Conservation (phyloP, 1,140 invertebrate species). For the Pseudobourletiella spinata region DNA sequence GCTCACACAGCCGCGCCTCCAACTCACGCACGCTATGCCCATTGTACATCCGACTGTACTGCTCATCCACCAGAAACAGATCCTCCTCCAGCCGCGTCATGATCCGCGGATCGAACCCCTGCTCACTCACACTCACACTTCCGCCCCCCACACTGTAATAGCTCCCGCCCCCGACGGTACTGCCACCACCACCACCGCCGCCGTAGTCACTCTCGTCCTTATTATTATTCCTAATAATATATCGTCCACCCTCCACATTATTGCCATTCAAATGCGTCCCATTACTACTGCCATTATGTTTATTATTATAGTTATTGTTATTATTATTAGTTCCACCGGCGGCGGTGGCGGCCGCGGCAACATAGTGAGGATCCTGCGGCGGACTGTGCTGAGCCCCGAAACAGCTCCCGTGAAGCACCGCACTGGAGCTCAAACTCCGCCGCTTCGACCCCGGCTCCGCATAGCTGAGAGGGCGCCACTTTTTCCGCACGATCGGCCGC, state of each 20-base stretch:
- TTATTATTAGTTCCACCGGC: background rate
- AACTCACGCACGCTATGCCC: constrained; percentile 30
- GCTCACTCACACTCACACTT: background rate
- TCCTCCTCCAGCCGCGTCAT: background rate
- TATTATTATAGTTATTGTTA: background rate
- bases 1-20: constrained; percentile 22
- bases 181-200: background rate
- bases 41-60: constrained; percentile 9
- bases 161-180: background rate
- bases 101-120: background rate
- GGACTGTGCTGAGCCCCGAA: background rate
- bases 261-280: background rate
- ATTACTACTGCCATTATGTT: background rate
- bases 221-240: background rate
- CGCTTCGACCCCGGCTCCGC: constrained; percentile 18
- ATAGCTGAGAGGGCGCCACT: constrained; percentile 31
- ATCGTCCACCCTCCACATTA: background rate
- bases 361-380: too few species aligned
- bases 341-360: too few species aligned
- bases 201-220: background rate
- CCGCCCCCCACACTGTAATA: background rate
- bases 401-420: background rate
- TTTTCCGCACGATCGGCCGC: constrained; percentile 10
- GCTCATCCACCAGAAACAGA: background rate
- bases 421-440: background rate